Evolutionary conservation across 2,888 invertebrate genomes (phyloP).

Genomic region (Caenorhabditis sinica): DNA sequence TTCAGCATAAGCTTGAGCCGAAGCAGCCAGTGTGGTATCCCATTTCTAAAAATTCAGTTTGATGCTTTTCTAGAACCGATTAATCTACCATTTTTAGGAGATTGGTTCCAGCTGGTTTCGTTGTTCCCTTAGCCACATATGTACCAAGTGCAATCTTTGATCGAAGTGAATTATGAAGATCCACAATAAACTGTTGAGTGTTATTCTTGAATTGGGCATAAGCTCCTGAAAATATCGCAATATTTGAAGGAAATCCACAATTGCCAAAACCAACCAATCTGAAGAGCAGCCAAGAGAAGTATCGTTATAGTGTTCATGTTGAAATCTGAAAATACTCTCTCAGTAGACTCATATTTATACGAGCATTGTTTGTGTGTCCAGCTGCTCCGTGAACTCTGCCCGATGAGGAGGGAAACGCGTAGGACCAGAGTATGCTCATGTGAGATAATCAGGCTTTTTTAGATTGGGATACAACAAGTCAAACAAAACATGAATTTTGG

Average conservation of each 20-base stretch:
- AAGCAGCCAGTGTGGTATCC: slow-evolving; percentile 38
- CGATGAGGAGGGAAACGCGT: slow-evolving; percentile 13
- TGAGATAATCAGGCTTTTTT: slow-evolving; percentile 25
- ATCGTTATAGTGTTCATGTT: slow-evolving; percentile 27
- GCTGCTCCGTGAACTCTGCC: slow-evolving; percentile 41
- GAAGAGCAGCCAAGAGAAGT: slow-evolving; percentile 30
- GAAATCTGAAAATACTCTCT: slow-evolving; percentile 35
- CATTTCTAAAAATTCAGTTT: slow-evolving; percentile 41
- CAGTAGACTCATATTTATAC: slow-evolving; percentile 38
- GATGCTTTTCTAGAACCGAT: background rate
- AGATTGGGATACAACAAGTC: slow-evolving; percentile 15
- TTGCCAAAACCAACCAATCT: slow-evolving; percentile 19
- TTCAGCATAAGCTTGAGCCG: slow-evolving; percentile 51
- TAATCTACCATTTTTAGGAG: slow-evolving; percentile 35
- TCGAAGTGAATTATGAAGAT: slow-evolving; percentile 44
- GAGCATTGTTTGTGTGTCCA: slow-evolving; percentile 46
- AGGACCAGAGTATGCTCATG: slow-evolving; percentile 38
- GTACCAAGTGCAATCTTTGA: slow-evolving; percentile 40
- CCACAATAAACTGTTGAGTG: slow-evolving; percentile 31
- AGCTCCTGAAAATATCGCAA: slow-evolving; percentile 16
- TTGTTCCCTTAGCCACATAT: slow-evolving; percentile 11
- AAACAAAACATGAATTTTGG: slow-evolving; percentile 24
- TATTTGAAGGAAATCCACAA: background rate
- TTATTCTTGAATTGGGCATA: slow-evolving; percentile 19
- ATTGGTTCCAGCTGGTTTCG: slow-evolving; percentile 28